phyloP scores from a whole-genome alignment of 2,113 vertebrate genomes.

The Poecile atricapillus region DNA sequence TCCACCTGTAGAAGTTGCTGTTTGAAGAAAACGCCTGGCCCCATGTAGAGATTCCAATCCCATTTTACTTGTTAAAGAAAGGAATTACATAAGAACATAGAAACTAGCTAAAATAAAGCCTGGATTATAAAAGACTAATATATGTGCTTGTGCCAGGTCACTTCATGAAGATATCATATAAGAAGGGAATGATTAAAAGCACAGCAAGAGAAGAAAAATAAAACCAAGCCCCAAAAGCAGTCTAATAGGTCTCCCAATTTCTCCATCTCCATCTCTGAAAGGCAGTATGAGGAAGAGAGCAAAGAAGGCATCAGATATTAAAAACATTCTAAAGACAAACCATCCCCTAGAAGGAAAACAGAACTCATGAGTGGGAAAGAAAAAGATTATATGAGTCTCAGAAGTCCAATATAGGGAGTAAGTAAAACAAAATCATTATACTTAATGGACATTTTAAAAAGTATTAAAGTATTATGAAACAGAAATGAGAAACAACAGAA shows the following conservation, averaged over 20 bases:
- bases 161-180: background rate
- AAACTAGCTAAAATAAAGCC: background rate
- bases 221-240: background rate
- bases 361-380: background rate
- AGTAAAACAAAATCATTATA: background rate
- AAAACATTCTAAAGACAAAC: background rate
- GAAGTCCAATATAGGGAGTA: background rate
- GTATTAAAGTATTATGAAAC: background rate
- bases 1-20: background rate
- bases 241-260: background rate
- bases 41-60: background rate
- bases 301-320: background rate
- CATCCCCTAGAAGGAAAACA: background rate
- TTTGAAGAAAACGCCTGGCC: background rate
- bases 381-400: background rate
- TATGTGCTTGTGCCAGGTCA: background rate
- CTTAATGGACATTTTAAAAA: background rate
- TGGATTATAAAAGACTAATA: background rate
- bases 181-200: background rate
- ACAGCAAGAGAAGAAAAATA: background rate
- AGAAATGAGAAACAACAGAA: constrained; percentile 15
- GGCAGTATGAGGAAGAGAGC: background rate
- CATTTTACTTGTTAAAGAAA: background rate
- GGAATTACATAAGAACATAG: background rate
- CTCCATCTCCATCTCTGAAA: background rate